Evolutionary conservation across 2,888 invertebrate genomes (phyloP).

Genomic region (Oxytorus armatus): DNA sequence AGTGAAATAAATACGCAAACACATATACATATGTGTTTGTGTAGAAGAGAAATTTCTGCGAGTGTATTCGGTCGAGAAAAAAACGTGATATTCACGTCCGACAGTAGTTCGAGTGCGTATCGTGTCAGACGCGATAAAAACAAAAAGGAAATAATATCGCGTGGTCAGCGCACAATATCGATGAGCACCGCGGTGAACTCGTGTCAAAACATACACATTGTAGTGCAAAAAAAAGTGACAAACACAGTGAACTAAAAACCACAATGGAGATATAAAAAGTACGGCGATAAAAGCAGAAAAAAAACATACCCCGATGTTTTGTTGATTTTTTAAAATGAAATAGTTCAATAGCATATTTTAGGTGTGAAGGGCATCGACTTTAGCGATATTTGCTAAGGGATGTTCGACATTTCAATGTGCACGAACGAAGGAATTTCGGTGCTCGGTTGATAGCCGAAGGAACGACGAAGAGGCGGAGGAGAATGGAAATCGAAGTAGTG

Average conservation of each 20-base stretch:
- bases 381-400: constrained; percentile 1
- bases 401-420: not conserved
- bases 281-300: not conserved
- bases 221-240: constrained; percentile 2
- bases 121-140: constrained; percentile 47
- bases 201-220: constrained; percentile 14
- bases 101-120: constrained; percentile 52
- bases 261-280: constrained; percentile 45
- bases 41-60: constrained; percentile 9
- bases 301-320: not conserved
- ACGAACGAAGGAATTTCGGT: constrained; percentile 8
- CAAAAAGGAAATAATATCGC: constrained; percentile 24
- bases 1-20: not conserved
- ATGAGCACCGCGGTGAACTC: constrained; percentile 26
- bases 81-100: constrained; percentile 35
- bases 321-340: not conserved
- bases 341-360: not conserved
- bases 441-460: not conserved
- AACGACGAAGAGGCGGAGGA: not conserved
- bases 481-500: constrained; percentile 28
- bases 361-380: not conserved
- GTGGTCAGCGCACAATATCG: constrained; percentile 45
- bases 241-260: constrained; percentile 1
- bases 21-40: not conserved
- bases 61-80: not conserved